Conservation (phyloP, 1,140 invertebrate species). For the Portunus trituberculatus region DNA sequence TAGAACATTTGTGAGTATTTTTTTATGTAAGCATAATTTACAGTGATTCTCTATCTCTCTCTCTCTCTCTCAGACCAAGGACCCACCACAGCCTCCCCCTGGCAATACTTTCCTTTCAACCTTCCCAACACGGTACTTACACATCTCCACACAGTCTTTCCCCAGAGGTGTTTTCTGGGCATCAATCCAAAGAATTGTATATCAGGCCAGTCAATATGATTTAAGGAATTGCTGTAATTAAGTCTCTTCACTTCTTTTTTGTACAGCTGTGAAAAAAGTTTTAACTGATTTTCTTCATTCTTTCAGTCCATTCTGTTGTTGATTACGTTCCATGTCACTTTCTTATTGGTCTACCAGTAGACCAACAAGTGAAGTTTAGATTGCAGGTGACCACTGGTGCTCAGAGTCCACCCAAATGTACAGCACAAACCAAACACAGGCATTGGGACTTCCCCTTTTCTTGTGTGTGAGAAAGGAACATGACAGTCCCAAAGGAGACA, state of each 20-base stretch:
- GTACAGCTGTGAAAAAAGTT: background rate
- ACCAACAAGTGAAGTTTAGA: constrained; percentile 72
- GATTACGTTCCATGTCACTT: constrained; percentile 49
- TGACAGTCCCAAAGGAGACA: constrained; percentile 70
- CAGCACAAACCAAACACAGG: constrained; percentile 67
- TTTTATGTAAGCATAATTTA: no score
- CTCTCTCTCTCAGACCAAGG: no score
- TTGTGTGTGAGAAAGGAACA: constrained; percentile 72
- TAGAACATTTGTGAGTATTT: no score
- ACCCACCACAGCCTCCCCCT: no score
- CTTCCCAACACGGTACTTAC: no score
- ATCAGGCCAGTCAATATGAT: background rate
- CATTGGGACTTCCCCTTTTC: constrained; percentile 74
- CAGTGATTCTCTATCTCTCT: no score
- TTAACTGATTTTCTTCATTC: background rate
- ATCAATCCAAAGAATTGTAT: background rate
- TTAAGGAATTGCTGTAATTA: background rate
- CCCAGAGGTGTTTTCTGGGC: no score
- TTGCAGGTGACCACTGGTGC: constrained; percentile 52
- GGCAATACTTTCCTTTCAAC: no score
- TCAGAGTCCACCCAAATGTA: constrained; percentile 57
- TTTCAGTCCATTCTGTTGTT: background rate
- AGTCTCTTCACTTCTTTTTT: background rate
- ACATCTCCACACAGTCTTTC: no score
- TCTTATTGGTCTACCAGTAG: constrained; percentile 72